These are phyloP conservation scores for Nyctibius bracteatus DNA, from an alignment of 2,113 vertebrate genomes.

Conservation along the genomic window DNA sequence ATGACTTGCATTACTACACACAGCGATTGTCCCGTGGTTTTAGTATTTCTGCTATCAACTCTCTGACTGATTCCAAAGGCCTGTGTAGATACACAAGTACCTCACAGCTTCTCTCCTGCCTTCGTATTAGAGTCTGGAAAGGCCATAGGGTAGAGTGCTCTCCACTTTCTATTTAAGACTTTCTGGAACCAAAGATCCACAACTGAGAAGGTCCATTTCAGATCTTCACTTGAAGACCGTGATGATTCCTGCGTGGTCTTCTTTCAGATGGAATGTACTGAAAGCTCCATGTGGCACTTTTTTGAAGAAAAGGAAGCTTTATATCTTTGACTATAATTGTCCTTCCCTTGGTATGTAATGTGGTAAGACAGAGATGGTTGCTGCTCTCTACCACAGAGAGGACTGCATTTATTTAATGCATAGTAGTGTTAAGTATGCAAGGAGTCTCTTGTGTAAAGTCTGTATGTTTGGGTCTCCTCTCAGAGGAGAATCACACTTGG, in stretches of 20 bases:
- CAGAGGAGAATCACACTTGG: not conserved
- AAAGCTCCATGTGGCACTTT: not conserved
- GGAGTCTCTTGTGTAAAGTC: not conserved
- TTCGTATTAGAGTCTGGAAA: not conserved
- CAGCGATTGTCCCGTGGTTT: not conserved
- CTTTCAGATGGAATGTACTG: not conserved
- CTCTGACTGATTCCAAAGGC: not conserved
- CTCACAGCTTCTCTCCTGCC: not conserved
- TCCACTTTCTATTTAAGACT: not conserved
- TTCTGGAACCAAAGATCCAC: not conserved
- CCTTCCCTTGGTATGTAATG: not conserved
- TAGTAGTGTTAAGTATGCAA: not conserved
- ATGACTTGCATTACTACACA: not conserved
- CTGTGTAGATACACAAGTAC: not conserved
- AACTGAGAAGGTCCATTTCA: not conserved
- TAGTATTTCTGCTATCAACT: not conserved
- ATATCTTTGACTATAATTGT: not conserved
- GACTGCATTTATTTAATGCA: conserved; percentile 6
- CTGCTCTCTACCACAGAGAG: not conserved
- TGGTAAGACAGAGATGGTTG: not conserved
- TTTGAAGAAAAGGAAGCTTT: not conserved
- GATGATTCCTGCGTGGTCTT: not conserved
- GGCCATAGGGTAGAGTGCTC: not conserved
- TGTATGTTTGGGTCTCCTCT: not conserved
- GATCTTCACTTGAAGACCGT: not conserved